phyloP scores from a whole-genome alignment of 1,140 invertebrate genomes.

The Anoplolepis gracilipes region DNA sequence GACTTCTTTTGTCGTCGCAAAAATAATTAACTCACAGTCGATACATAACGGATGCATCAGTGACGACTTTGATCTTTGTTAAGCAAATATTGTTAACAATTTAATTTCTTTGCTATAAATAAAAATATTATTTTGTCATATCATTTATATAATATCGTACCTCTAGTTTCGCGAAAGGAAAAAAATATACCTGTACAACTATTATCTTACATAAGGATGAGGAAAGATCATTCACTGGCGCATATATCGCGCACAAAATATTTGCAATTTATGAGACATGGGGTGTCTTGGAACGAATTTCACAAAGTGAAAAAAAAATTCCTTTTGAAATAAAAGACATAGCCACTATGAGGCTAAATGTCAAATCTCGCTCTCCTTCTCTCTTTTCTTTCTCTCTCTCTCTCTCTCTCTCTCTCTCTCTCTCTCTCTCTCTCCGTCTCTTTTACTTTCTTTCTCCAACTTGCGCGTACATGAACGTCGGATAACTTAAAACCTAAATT shows the following conservation, averaged over 20 bases:
- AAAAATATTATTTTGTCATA: neutral
- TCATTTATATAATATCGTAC: neutral
- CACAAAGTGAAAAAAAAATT: conserved; percentile 29
- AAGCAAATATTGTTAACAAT: neutral
- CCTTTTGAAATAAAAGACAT: conserved; percentile 22
- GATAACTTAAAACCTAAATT: conserved; percentile 77
- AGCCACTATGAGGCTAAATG: conserved; percentile 34
- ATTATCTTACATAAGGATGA: conserved; percentile 12
- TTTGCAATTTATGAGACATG: conserved; percentile 29
- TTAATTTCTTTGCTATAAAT: conserved; percentile 7
- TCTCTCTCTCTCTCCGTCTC: neutral
- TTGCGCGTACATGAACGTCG: conserved; percentile 26
- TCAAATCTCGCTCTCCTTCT: conserved; percentile 41
- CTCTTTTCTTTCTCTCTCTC: conserved; percentile 17
- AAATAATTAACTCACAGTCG: neutral
- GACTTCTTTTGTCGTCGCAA: neutral
- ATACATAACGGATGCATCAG: neutral
- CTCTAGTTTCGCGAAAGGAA: neutral
- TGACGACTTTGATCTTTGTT: neutral
- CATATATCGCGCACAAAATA: conserved; percentile 23
- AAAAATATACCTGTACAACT: neutral
- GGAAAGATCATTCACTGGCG: neutral
- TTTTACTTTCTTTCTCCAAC: neutral
- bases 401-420: neutral
- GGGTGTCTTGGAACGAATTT: conserved; percentile 25